These are phyloP conservation scores for Potorous gilbertii DNA, from an alignment of 2,797 vertebrate genomes.

Conservation along the genomic window DNA sequence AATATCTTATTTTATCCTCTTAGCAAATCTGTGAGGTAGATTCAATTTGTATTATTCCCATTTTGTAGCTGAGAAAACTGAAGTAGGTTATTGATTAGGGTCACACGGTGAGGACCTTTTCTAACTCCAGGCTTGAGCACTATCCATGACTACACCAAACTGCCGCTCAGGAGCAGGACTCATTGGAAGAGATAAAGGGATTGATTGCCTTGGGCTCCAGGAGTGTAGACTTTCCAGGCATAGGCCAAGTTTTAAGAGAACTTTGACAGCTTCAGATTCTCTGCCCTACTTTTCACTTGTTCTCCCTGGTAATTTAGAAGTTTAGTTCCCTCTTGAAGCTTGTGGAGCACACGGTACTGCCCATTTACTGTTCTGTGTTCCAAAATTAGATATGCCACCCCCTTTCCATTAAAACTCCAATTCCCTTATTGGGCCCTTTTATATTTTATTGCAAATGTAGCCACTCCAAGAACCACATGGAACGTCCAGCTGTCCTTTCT, in stretches of 20 bases:
- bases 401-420: neutral
- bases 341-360: neutral
- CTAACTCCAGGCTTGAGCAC: neutral
- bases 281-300: neutral
- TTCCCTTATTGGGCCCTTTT: neutral
- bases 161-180: neutral
- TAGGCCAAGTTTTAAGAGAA: neutral
- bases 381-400: neutral
- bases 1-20: neutral
- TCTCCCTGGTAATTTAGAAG: neutral
- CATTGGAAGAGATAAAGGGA: neutral
- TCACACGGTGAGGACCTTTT: neutral
- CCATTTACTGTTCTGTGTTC: neutral
- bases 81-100: neutral
- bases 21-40: neutral
- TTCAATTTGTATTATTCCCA: neutral
- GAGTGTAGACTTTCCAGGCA: too few species aligned
- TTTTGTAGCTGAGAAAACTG: neutral
- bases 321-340: neutral
- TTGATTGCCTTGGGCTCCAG: neutral
- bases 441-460: neutral
- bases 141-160: neutral
- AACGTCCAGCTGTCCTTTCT: neutral
- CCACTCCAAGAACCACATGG: neutral
- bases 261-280: neutral